Percentiles rank a stretch among this genome's conserved stretches.
phyloP scores from a whole-genome alignment of 2,888 invertebrate genomes.

The Desoria tigrina region DNA sequence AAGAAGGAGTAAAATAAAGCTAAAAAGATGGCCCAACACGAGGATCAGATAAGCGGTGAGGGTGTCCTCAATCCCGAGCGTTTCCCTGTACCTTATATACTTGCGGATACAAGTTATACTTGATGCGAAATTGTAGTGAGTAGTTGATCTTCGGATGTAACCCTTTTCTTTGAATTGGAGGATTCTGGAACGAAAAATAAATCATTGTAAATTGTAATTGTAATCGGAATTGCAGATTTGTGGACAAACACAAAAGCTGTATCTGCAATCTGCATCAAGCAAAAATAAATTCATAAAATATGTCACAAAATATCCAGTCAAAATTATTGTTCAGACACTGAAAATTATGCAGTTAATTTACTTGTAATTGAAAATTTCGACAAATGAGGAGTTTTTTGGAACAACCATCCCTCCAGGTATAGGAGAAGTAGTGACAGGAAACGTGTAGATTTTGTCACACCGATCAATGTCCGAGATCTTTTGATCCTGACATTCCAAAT shows the following conservation, averaged over 20 bases:
- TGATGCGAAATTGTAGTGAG: neutral
- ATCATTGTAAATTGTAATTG: neutral
- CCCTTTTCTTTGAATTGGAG: constrained; percentile 25
- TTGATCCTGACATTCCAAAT: constrained; percentile 8
- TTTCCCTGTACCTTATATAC: constrained; percentile 1
- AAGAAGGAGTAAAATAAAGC: neutral
- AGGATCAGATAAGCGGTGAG: constrained; percentile 22
- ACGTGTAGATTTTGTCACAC: constrained; percentile 14
- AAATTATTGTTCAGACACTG: too few species aligned
- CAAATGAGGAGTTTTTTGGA: constrained; percentile 18
- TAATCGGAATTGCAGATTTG: too few species aligned
- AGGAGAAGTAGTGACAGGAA: constrained; percentile 6
- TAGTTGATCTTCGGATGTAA: neutral
- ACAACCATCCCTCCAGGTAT: constrained; percentile 18
- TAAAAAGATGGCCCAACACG: neutral
- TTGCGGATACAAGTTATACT: constrained; percentile 6
- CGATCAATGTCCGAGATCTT: constrained; percentile 15
- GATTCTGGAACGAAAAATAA: constrained; percentile 16
- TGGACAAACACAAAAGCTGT: too few species aligned
- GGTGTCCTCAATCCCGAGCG: constrained; percentile 23
- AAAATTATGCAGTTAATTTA: too few species aligned
- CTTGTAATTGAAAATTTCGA: constrained; percentile 19
- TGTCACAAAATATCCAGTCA: too few species aligned
- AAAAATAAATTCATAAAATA: too few species aligned
- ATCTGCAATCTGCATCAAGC: neutral